These are phyloP conservation scores for Plusia festucae DNA, from an alignment of 2,888 invertebrate species.

Conservation along the genomic window DNA sequence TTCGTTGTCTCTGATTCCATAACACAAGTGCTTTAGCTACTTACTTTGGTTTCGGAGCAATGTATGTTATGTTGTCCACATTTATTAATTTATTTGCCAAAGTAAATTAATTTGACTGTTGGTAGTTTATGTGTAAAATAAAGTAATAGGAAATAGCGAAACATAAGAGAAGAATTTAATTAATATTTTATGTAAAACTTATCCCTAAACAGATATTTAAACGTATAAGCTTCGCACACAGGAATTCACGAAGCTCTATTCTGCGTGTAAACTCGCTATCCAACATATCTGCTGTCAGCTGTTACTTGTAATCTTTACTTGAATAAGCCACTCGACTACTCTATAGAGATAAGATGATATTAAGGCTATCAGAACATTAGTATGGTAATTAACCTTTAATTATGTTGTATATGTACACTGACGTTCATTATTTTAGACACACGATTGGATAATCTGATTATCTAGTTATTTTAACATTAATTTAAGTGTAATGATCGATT, in stretches of 20 bases:
- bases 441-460: slow-evolving; percentile 38
- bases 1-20: too few species aligned
- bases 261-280: slow-evolving; percentile 40
- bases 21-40: too few species aligned
- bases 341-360: slow-evolving; percentile 47
- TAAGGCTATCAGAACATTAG: slow-evolving; percentile 55
- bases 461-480: slow-evolving; percentile 13
- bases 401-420: slow-evolving; percentile 53
- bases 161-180: too few species aligned
- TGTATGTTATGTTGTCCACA: too few species aligned
- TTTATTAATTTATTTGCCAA: too few species aligned
- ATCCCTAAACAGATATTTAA: neutral
- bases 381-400: slow-evolving; percentile 61
- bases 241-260: slow-evolving; percentile 26
- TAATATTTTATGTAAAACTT: neutral
- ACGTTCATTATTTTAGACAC: slow-evolving; percentile 50
- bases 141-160: too few species aligned
- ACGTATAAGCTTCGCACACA: slow-evolving; percentile 8
- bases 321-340: slow-evolving; percentile 52
- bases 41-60: too few species aligned
- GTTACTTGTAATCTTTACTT: slow-evolving; percentile 47
- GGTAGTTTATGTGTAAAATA: too few species aligned
- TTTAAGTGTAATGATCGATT: neutral
- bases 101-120: too few species aligned
- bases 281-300: slow-evolving; percentile 46